These are phyloP conservation scores for Sceloporus undulatus DNA, from an alignment of 2,113 vertebrate genomes.

Conservation along the genomic window DNA sequence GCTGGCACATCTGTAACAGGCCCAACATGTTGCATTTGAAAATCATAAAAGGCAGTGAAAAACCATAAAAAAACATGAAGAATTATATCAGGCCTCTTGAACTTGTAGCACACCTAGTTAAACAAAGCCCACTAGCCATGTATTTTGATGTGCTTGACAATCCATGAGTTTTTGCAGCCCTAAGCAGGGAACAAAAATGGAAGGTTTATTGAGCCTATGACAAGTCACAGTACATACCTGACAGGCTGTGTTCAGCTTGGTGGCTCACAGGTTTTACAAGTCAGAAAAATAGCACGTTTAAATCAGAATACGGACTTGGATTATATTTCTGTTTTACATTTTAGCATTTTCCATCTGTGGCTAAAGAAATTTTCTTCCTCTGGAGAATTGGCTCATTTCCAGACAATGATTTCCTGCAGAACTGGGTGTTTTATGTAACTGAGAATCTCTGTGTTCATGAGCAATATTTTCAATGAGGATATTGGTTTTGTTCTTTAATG, in stretches of 20 bases:
- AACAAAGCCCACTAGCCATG: background rate
- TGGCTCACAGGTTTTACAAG: background rate
- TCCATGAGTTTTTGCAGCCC: background rate
- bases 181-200: background rate
- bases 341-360: conserved; percentile 12
- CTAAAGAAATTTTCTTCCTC: conserved; percentile 2
- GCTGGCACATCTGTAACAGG: background rate
- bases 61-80: no score
- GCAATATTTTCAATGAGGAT: conserved; percentile 48
- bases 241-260: background rate
- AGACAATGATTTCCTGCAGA: conserved; percentile 34
- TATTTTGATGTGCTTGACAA: background rate
- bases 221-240: background rate
- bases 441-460: conserved; percentile 48
- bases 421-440: conserved; percentile 21
- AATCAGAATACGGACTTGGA: background rate
- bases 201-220: background rate
- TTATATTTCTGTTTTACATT: conserved; percentile 14
- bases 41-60: no score
- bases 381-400: conserved; percentile 29
- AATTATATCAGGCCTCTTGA: background rate
- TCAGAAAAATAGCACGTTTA: background rate
- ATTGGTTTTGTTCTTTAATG: conserved; percentile 34
- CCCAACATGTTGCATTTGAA: background rate
- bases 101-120: background rate